Base-by-base conservation (phyloP, 1,140 invertebrate genomes). In the Periplaneta americana region DNA sequence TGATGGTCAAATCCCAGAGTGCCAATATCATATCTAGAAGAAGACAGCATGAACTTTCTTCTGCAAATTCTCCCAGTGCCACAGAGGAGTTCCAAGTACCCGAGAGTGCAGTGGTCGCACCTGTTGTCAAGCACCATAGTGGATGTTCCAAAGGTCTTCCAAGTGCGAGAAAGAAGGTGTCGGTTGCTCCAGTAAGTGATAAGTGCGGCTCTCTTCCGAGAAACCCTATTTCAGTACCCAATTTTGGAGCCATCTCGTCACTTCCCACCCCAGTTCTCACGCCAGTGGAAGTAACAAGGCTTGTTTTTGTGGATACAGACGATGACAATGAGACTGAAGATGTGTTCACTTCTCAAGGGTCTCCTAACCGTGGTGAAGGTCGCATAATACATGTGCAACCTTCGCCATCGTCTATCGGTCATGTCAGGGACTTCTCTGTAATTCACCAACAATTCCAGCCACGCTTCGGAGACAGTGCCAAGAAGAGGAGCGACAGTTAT, bases 161-260 rank as follows among this genome's bases (percentile, higher is more conserved):
- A 66, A 66, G 13, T 66, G 48, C 10, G 48, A 66, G 48, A 66
- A 66, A 28, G n/a, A 66, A 66, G 11, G 48, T n/a, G 11, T 66
- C 48, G 5, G 22, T 28, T 66, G 11, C n/a, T 9, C 48, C 48
- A 28, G 48, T 28, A 66, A 13, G 48, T 66, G 48, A 66, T 28
- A 66, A n/a, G 8, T 36, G 76, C 34, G 32, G 28, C 9, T 28
- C 28, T 37, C 33, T 80, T 15, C 75, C 80, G 28, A 88, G 94
- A 75, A 94, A 95, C 84, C 93, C 93, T 1, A 91, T 94, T 74
- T 95, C 94, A 4, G 94, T 95, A 83, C 94, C 94, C 84, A 95
- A 95, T 87, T 94, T 95, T 85, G 91, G 92, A 22, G 89, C 80
- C 33, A 75, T 82, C 80, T 81, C 79, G 78, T 82, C 34, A 81